Conservation (phyloP, 2,888 invertebrate species). For the Cybosia mesomella region DNA sequence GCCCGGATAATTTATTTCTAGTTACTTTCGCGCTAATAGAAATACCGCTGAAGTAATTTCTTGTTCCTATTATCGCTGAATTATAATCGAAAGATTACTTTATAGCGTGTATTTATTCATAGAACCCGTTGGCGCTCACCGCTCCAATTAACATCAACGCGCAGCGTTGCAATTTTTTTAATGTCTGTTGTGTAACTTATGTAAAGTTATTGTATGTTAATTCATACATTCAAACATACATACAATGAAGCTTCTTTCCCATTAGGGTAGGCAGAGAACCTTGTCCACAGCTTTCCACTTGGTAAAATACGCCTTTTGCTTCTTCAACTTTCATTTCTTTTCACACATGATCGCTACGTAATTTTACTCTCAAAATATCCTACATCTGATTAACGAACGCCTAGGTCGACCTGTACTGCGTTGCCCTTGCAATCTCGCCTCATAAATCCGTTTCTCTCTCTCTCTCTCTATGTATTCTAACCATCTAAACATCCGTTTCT, state of each 20-base stretch:
- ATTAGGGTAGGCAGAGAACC: not conserved
- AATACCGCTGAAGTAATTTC: constrained; percentile 3
- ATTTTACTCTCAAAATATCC: not conserved
- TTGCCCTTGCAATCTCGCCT: not conserved
- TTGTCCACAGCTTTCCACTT: too few relatives aligned
- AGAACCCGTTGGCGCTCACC: constrained; percentile 46
- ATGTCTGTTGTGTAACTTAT: constrained; percentile 45
- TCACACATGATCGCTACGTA: not conserved
- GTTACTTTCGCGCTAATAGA: constrained; percentile 4
- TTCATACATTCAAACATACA: constrained; percentile 1
- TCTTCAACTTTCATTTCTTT: too few relatives aligned
- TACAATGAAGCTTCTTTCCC: not conserved
- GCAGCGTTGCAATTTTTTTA: constrained; percentile 38
- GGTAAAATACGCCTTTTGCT: not conserved
- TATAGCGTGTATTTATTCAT: constrained; percentile 45
- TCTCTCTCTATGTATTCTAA: not conserved
- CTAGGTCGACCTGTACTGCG: not conserved
- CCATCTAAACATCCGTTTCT: not conserved
- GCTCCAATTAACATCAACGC: constrained; percentile 54
- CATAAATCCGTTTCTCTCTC: not conserved
- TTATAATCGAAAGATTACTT: constrained; percentile 15
- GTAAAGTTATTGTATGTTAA: constrained; percentile 32
- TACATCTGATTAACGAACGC: not conserved
- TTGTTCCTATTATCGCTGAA: constrained; percentile 13
- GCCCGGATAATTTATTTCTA: not conserved